phyloP scores from a whole-genome alignment of 2,797 vertebrate species.

The Denticeps clupeoides region DNA sequence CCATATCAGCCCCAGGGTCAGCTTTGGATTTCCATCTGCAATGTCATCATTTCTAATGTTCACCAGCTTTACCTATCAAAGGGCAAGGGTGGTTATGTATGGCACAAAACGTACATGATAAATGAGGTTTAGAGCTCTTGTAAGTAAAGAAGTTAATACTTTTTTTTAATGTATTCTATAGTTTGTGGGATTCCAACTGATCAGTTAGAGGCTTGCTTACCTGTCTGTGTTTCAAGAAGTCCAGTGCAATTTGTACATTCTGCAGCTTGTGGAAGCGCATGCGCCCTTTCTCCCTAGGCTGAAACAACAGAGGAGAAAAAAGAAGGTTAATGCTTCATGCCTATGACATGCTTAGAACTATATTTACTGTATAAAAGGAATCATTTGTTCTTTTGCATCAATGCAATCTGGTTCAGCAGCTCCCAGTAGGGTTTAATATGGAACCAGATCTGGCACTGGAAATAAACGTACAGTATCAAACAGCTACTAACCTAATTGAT shows the following conservation, averaged over 20 bases:
- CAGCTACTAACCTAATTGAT: no score
- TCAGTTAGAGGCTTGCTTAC: constrained; percentile 41
- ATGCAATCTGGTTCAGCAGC: no score
- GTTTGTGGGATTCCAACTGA: background rate
- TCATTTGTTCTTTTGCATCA: no score
- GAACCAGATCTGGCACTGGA: no score
- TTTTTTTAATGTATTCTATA: background rate
- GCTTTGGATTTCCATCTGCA: constrained; percentile 89
- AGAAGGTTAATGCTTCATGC: background rate
- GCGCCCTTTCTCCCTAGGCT: constrained; percentile 78
- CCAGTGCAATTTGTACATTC: constrained; percentile 93
- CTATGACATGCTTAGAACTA: no score
- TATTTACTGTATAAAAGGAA: no score
- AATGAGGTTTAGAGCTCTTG: no score
- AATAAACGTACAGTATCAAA: no score
- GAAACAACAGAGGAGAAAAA: background rate
- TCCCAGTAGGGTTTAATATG: no score
- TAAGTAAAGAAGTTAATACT: background rate
- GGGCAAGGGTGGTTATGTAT: background rate
- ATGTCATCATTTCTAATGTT: constrained; percentile 97
- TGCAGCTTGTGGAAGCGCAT: constrained; percentile 98
- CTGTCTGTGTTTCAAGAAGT: constrained; percentile 91
- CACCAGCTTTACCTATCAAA: constrained; percentile 81
- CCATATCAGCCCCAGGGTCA: constrained; percentile 93
- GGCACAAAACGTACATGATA: no score